phyloP scores from a whole-genome alignment of 2,888 invertebrate genomes.

The Drosophila formosana region DNA sequence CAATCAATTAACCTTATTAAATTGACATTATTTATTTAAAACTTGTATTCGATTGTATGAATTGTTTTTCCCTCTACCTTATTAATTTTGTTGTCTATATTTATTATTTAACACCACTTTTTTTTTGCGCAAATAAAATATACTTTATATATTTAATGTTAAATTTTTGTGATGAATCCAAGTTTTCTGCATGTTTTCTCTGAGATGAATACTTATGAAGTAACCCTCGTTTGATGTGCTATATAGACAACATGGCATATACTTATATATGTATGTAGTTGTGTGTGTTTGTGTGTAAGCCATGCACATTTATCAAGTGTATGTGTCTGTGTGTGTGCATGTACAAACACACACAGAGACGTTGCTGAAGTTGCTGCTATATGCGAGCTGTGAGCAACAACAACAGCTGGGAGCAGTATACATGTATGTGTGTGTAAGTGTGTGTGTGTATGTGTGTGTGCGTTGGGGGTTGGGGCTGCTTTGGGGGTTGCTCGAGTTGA shows the following conservation, averaged over 20 bases:
- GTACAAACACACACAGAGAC: constrained; percentile 13
- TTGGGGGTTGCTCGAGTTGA: constrained; percentile 43
- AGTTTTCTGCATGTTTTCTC: neutral
- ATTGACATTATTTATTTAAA: too few species aligned
- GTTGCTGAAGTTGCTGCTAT: constrained; percentile 63
- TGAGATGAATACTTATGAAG: neutral
- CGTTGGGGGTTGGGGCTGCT: constrained; percentile 37
- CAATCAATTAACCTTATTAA: too few species aligned
- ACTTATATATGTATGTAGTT: constrained; percentile 25
- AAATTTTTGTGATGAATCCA: too few species aligned
- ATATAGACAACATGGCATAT: constrained; percentile 54
- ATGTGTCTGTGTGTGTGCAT: constrained; percentile 33
- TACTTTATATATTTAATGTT: too few species aligned
- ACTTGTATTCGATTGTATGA: too few species aligned
- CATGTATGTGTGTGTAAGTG: constrained; percentile 13
- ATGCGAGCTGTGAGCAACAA: constrained; percentile 38
- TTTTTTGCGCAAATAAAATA: too few species aligned
- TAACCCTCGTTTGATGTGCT: constrained; percentile 59
- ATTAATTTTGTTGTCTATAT: too few species aligned
- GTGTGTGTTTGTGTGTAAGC: constrained; percentile 38
- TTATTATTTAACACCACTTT: too few species aligned
- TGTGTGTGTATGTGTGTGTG: constrained; percentile 7
- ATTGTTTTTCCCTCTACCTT: too few species aligned
- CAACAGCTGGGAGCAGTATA: constrained; percentile 30
- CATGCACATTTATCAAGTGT: constrained; percentile 76